Evolutionary conservation across 1,140 invertebrate genomes (phyloP).

Genomic region (Halictus rubicundus): DNA sequence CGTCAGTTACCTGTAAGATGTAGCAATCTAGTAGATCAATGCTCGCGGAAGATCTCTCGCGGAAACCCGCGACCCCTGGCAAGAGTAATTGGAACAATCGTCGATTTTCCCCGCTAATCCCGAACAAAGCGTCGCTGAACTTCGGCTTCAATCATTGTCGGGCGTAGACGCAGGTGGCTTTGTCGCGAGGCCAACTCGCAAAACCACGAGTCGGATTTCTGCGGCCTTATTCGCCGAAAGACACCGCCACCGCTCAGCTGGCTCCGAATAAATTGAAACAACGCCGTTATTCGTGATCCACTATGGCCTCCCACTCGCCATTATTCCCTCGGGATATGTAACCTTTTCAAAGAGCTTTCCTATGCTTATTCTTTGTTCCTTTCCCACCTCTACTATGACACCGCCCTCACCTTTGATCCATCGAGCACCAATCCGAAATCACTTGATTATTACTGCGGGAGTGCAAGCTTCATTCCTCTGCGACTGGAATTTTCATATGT

Average conservation of each 20-base stretch:
- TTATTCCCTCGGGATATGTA: slow-evolving; percentile 51
- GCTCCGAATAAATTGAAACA: slow-evolving; percentile 61
- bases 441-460: not conserved
- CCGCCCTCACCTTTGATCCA: slow-evolving; percentile 6
- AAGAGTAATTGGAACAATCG: not conserved
- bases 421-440: not conserved
- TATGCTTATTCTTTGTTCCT: not conserved
- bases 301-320: not conserved
- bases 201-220: slow-evolving; percentile 43
- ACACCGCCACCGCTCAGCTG: slow-evolving; percentile 38
- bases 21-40: not conserved
- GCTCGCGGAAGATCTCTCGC: not conserved
- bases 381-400: slow-evolving; percentile 5
- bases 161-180: slow-evolving; percentile 50
- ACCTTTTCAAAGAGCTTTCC: slow-evolving; percentile 28
- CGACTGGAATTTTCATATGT: too few species aligned
- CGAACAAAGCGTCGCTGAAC: slow-evolving; percentile 4
- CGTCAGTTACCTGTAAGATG: too few species aligned
- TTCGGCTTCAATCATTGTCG: slow-evolving; percentile 50
- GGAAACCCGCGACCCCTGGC: not conserved
- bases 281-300: slow-evolving; percentile 55
- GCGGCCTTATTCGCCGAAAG: slow-evolving; percentile 32
- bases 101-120: not conserved
- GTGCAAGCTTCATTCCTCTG: too few species aligned
- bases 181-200: slow-evolving; percentile 52